Evolutionary conservation across 2,888 invertebrate genomes (phyloP).

Genomic region (Iselma pallidipennis): DNA sequence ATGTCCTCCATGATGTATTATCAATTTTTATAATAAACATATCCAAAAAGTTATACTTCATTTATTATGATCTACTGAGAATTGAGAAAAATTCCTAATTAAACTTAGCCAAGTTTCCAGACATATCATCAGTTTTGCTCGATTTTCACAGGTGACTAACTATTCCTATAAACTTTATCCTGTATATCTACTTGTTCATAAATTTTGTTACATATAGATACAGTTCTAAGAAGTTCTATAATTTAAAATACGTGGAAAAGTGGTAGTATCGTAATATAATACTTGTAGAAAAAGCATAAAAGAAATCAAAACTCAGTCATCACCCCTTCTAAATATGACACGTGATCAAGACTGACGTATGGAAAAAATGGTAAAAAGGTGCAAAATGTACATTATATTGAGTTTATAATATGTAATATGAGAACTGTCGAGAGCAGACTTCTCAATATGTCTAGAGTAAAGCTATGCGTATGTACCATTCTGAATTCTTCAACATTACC

Average conservation of each 20-base stretch:
- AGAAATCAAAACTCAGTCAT: not conserved
- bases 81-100: conserved; percentile 1
- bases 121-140: not conserved
- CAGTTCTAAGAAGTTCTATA: too few relatives aligned
- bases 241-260: too few relatives aligned
- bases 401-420: conserved; percentile 39
- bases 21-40: not conserved
- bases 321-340: not conserved
- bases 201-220: too few relatives aligned
- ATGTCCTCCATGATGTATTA: not conserved
- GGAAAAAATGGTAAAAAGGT: conserved; percentile 22
- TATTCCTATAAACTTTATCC: not conserved
- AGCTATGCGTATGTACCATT: conserved; percentile 20
- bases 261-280: too few relatives aligned
- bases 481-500: conserved; percentile 1
- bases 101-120: not conserved
- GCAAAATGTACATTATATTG: conserved; percentile 32
- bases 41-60: not conserved
- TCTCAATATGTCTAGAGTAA: conserved; percentile 23
- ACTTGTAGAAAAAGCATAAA: too few relatives aligned
- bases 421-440: conserved; percentile 38
- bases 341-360: not conserved
- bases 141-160: not conserved
- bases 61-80: not conserved
- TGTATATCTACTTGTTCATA: not conserved